A percentile compares a stretch with the other conserved stretches of the same genome.
These are phyloP conservation scores for Drosophila miranda DNA, from an alignment of 1,140 invertebrate species.

Conservation along the genomic window DNA sequence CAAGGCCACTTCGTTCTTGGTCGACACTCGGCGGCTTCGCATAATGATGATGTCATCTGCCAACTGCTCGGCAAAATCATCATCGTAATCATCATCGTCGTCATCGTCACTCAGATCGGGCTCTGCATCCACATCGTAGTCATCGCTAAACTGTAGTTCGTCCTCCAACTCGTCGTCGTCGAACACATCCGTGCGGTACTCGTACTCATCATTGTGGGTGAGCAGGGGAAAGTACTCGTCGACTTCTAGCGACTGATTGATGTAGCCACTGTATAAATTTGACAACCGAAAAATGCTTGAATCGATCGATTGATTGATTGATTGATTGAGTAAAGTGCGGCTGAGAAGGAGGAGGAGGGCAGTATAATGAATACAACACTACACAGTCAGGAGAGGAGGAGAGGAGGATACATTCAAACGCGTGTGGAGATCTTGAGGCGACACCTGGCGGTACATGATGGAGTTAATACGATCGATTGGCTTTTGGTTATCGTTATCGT, in stretches of 20 bases:
- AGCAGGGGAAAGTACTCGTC: constrained; percentile 94
- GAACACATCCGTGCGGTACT: constrained; percentile 71
- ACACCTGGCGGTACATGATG: constrained; percentile 65
- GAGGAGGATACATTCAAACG: constrained; percentile 17
- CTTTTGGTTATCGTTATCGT: constrained; percentile 30
- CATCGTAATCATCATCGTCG: constrained; percentile 12
- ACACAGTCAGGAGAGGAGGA: constrained; percentile 17
- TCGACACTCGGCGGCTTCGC: constrained; percentile 13
- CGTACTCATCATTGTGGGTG: constrained; percentile 69
- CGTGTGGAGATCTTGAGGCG: constrained; percentile 2
- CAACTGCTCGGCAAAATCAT: constrained; percentile 15
- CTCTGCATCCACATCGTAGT: constrained; percentile 49
- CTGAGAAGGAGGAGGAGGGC: constrained; percentile 30
- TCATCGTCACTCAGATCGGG: constrained; percentile 20
- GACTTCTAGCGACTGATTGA: constrained; percentile 94
- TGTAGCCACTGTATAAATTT: constrained; percentile 89
- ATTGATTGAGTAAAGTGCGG: constrained; percentile 36
- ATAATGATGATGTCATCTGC: constrained; percentile 32
- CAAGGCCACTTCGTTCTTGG: constrained; percentile 39
- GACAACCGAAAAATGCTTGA: constrained; percentile 69
- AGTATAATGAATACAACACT: constrained; percentile 56
- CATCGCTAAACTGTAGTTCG: constrained; percentile 77
- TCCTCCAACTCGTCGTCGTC: constrained; percentile 73
- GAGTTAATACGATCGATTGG: constrained; percentile 56
- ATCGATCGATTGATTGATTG: constrained; percentile 25